phyloP scores from a whole-genome alignment of 2,888 invertebrate genomes.

The Protodeltote pygarga region DNA sequence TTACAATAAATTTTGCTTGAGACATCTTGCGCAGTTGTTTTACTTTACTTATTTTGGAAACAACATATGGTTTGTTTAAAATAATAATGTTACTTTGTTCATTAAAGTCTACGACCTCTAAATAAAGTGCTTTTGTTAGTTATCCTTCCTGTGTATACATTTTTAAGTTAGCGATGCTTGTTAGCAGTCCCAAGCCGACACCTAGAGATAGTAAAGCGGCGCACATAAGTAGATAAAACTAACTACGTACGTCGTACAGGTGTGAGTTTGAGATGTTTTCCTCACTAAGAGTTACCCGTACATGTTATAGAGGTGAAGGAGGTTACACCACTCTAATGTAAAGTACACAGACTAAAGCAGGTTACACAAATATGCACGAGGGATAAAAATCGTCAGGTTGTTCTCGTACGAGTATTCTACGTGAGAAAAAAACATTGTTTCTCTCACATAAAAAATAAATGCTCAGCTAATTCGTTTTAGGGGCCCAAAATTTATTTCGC shows the following conservation, averaged over 20 bases:
- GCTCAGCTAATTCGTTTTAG: constrained; percentile 10
- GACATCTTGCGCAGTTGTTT: constrained; percentile 26
- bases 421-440: constrained; percentile 20
- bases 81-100: constrained; percentile 30
- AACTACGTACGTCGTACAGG: constrained; percentile 44
- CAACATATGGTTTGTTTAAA: constrained; percentile 25
- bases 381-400: constrained; percentile 41
- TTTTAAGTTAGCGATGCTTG: constrained; percentile 49
- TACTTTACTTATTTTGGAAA: constrained; percentile 25
- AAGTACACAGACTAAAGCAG: constrained; percentile 52
- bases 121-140: constrained; percentile 32
- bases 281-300: constrained; percentile 47
- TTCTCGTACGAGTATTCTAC: constrained; percentile 12
- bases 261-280: constrained; percentile 47
- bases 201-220: constrained; percentile 38
- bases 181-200: constrained; percentile 40
- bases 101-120: constrained; percentile 4
- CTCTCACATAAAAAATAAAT: no score
- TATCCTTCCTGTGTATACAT: constrained; percentile 26
- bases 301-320: constrained; percentile 39
- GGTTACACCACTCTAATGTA: constrained; percentile 54
- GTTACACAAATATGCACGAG: constrained; percentile 48
- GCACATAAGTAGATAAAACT: constrained; percentile 46
- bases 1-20: constrained; percentile 43
- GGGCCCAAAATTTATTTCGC: constrained; percentile 22